Evolutionary conservation across 2,888 invertebrate genomes (phyloP).

Genomic region (Apodemia mormo): DNA sequence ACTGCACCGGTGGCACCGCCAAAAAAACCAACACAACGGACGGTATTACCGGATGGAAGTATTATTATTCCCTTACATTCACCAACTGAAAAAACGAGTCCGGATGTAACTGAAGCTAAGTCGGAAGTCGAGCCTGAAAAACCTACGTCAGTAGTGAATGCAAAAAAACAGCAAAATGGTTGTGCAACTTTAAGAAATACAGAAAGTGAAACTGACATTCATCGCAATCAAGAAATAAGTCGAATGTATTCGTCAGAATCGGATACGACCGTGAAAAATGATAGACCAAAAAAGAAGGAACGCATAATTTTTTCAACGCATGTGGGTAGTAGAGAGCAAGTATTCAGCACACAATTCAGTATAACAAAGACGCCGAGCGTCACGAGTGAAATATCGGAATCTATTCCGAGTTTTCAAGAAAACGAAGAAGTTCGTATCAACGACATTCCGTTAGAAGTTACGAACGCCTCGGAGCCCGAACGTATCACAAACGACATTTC

Average conservation of each 20-base stretch:
- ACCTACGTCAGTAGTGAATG: neutral
- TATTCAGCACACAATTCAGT: conserved; percentile 85
- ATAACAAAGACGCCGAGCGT: conserved; percentile 84
- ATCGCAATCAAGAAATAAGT: neutral
- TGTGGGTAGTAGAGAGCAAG: conserved; percentile 85
- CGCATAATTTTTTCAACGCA: conserved; percentile 85
- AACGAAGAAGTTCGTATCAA: conserved; percentile 82
- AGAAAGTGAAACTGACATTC: neutral
- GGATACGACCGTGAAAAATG: conserved; percentile 33
- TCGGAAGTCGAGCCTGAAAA: conserved; percentile 17
- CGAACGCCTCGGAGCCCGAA: conserved; percentile 21
- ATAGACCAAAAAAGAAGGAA: conserved; percentile 51
- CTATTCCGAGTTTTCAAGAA: conserved; percentile 70
- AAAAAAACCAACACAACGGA: conserved; percentile 55
- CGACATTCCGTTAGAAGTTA: conserved; percentile 32
- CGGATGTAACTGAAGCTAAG: conserved; percentile 11
- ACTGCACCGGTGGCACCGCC: conserved; percentile 49
- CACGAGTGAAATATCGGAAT: conserved; percentile 82
- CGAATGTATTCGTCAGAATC: conserved; percentile 25
- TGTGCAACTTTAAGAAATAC: conserved; percentile 18
- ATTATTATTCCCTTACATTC: conserved; percentile 80
- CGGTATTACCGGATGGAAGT: conserved; percentile 80
- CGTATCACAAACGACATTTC: neutral
- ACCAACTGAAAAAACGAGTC: conserved; percentile 59
- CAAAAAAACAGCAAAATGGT: conserved; percentile 24